These are phyloP conservation scores for Hypanus sabinus DNA, from an alignment of 2,113 vertebrate genomes.

Conservation along the genomic window DNA sequence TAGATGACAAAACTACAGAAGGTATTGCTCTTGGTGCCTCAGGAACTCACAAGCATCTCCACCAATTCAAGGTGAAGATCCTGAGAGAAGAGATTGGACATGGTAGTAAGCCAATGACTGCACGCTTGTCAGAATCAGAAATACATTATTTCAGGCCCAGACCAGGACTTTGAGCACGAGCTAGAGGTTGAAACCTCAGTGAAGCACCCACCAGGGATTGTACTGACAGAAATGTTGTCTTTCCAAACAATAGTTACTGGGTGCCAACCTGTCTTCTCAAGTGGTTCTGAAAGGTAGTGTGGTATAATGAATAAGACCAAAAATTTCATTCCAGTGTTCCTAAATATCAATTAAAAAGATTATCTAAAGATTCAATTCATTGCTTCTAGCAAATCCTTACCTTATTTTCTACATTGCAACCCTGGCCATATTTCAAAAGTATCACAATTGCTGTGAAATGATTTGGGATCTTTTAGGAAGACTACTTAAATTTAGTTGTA, in stretches of 20 bases:
- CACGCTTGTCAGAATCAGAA: not conserved
- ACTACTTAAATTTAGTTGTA: too few species aligned
- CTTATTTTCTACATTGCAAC: not conserved
- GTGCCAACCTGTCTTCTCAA: not conserved
- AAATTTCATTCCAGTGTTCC: not conserved
- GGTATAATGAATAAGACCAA: not conserved
- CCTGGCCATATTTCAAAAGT: too few species aligned
- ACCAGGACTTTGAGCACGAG: not conserved
- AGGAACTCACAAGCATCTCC: too few species aligned
- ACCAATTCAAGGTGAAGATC: too few species aligned
- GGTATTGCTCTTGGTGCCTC: too few species aligned
- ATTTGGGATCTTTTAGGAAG: too few species aligned
- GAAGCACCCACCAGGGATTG: not conserved
- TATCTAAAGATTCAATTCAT: not conserved
- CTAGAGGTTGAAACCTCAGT: not conserved
- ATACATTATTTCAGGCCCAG: not conserved
- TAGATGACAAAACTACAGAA: too few species aligned
- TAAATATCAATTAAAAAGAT: not conserved
- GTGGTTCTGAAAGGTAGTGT: not conserved
- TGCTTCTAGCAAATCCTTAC: not conserved
- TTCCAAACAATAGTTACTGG: not conserved
- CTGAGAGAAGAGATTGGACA: not conserved
- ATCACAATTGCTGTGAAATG: too few species aligned
- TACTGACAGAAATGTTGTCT: not conserved
- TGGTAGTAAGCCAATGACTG: not conserved